Evolutionary conservation across 1,140 invertebrate species (phyloP).

Genomic region (Ceratitis capitata): DNA sequence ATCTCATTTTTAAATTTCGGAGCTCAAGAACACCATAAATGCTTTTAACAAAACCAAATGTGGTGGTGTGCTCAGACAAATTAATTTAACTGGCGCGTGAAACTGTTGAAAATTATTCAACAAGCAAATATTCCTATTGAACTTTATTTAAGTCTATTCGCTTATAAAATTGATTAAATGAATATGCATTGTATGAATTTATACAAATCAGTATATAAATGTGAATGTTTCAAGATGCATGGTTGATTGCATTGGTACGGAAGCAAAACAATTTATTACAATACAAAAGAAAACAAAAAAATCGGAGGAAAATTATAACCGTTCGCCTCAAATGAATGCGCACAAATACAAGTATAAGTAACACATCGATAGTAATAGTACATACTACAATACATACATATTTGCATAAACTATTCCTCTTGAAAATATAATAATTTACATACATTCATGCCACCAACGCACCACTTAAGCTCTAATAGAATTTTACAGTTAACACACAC

Average conservation of each 20-base stretch:
- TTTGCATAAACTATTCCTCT: background rate
- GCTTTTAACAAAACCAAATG: too few relatives aligned
- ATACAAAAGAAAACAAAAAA: background rate
- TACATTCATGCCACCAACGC: background rate
- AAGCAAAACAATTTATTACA: too few relatives aligned
- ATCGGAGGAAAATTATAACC: background rate
- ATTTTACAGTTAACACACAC: background rate
- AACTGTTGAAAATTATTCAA: background rate
- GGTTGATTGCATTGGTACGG: background rate
- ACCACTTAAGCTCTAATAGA: background rate
- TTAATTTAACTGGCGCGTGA: background rate
- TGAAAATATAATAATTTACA: background rate
- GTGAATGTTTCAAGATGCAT: background rate
- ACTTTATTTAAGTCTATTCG: background rate
- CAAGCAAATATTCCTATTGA: slow-evolving; percentile 14
- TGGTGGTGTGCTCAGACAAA: background rate
- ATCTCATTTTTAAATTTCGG: too few relatives aligned
- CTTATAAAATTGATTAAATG: background rate
- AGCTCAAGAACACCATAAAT: too few relatives aligned
- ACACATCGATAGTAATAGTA: too few relatives aligned
- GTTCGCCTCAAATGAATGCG: background rate
- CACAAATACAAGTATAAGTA: background rate
- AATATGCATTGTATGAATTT: too few relatives aligned
- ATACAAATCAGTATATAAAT: too few relatives aligned
- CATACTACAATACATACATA: too few relatives aligned